These are phyloP conservation scores for Pseudorhiza aurosa DNA, from an alignment of 30 jellyfish, hydroid and myxozoan species.

Conservation along the genomic window DNA sequence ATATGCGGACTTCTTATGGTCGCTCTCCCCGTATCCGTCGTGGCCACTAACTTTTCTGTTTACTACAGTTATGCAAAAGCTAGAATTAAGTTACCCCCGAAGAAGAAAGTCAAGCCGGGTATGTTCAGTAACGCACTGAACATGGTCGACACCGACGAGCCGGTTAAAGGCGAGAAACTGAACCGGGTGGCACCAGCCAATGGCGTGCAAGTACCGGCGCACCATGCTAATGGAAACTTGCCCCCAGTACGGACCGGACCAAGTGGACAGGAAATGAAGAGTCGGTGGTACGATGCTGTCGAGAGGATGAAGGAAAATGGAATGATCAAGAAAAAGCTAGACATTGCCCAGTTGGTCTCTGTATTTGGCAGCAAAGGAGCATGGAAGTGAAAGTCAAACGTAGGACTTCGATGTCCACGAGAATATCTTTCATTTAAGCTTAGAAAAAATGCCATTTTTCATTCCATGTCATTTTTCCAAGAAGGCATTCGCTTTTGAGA, in stretches of 20 bases:
- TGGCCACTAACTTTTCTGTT: constrained; percentile 89
- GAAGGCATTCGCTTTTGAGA: no score
- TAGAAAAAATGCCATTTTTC: no score
- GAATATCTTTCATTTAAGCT: no score
- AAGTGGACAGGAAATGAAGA: constrained; percentile 6
- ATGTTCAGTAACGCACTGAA: constrained; percentile 67
- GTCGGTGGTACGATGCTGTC: constrained; percentile 65
- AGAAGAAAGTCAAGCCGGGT: constrained; percentile 81
- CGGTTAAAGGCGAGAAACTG: constrained; percentile 34
- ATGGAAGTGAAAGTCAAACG: constrained; percentile 54
- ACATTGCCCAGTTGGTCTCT: constrained; percentile 73
- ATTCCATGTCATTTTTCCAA: no score
- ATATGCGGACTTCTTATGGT: constrained; percentile 90
- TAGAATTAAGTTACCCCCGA: constrained; percentile 86
- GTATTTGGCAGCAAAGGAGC: constrained; percentile 88
- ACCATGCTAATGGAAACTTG: constrained; percentile 49
- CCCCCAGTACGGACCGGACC: constrained; percentile 52
- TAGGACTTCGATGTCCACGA: no score
- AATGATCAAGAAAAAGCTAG: constrained; percentile 48
- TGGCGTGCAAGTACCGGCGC: constrained; percentile 65
- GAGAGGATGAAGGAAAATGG: constrained; percentile 73
- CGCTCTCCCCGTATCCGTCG: constrained; percentile 95
- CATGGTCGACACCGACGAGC: constrained; percentile 51
- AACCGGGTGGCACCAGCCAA: constrained; percentile 57
- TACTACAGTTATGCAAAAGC: constrained; percentile 95